Conservation (phyloP, 2,888 invertebrate species). For the Anagyrus pseudococci region DNA sequence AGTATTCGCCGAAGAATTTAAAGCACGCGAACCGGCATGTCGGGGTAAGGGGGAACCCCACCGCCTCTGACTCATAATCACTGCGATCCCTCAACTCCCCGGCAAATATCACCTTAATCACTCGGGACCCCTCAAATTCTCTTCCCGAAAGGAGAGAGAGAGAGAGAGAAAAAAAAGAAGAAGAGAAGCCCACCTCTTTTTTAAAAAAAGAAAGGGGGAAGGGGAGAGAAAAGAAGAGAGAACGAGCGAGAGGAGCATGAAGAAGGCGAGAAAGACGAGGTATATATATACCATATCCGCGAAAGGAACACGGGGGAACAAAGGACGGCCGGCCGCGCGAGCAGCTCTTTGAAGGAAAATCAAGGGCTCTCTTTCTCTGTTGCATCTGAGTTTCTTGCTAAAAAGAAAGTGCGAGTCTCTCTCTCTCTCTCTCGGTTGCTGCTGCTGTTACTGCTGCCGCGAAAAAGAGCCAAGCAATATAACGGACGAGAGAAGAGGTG, state of each 20-base stretch:
- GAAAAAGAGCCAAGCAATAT: neutral
- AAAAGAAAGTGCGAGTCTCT: no score
- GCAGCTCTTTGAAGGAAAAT: neutral
- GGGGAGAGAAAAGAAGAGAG: neutral
- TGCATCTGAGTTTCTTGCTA: no score
- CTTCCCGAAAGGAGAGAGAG: constrained; percentile 18
- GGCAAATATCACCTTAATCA: neutral
- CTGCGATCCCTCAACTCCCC: neutral
- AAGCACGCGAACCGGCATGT: no score
- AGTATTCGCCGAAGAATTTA: no score
- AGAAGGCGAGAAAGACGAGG: neutral
- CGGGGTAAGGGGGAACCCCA: no score
- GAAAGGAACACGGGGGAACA: neutral
- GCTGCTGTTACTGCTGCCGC: no score
- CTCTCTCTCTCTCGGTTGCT: no score
- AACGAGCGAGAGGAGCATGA: no score
- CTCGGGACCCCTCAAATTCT: neutral
- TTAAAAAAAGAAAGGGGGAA: constrained; percentile 3
- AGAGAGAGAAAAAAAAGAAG: constrained; percentile 14
- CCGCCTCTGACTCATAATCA: neutral
- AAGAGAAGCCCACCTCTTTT: neutral
- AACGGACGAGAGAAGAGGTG: neutral
- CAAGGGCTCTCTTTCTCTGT: neutral
- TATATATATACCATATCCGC: no score
- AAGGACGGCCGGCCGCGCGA: neutral